Evolutionary conservation across 2,113 vertebrate species (phyloP).

Genomic region (Antennarius striatus): DNA sequence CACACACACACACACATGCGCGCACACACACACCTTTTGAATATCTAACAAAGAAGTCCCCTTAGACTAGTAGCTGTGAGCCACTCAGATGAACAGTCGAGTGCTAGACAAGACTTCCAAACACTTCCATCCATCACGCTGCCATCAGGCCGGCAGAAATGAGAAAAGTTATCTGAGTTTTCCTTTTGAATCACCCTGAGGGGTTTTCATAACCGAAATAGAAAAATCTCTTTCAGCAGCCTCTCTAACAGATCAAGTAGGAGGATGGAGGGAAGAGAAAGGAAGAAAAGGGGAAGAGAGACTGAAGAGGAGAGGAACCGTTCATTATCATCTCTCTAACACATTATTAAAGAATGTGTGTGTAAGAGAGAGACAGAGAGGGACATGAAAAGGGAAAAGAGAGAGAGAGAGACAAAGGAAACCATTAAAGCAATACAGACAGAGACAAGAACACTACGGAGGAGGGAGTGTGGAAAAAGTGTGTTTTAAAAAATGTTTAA

Average conservation of each 20-base stretch:
- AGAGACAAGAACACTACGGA: conserved; percentile 3
- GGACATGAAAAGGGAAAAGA: conserved; percentile 34
- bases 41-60: conserved; percentile 25
- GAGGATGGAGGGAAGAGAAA: conserved; percentile 44
- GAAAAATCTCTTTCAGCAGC: conserved; percentile 34
- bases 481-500: conserved; percentile 25
- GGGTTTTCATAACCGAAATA: conserved; percentile 48
- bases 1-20: not conserved
- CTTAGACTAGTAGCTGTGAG: conserved; percentile 26
- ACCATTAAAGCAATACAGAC: conserved; percentile 44
- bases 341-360: conserved; percentile 40
- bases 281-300: conserved; percentile 19
- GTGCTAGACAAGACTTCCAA: conserved; percentile 32
- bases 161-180: conserved; percentile 47
- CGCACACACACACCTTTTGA: conserved; percentile 3
- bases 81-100: conserved; percentile 36
- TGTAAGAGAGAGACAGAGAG: not conserved
- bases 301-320: not conserved
- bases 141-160: conserved; percentile 33
- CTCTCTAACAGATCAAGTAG: conserved; percentile 52
- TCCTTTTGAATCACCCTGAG: conserved; percentile 50
- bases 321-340: conserved; percentile 55
- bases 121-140: conserved; percentile 57
- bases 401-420: conserved; percentile 39
- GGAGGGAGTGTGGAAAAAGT: conserved; percentile 2